Percentiles rank a stretch among this genome's conserved stretches.
phyloP scores from a whole-genome alignment of 2,888 invertebrate species.

The Lingula anatina region DNA sequence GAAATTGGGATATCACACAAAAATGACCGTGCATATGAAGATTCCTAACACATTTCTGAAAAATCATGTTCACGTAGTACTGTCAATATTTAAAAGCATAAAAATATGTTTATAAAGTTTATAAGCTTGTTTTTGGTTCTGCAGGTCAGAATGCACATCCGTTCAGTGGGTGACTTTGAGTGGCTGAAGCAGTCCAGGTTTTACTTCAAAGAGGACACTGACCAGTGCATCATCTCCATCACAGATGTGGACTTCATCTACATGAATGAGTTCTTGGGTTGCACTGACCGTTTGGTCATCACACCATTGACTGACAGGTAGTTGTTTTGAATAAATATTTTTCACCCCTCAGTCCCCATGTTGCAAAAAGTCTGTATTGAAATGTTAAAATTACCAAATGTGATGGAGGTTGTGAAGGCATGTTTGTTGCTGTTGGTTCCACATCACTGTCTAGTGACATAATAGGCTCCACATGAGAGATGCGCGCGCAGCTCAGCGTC shows the following conservation, averaged over 20 bases:
- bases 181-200: slow-evolving; percentile 96
- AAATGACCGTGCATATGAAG: too few species aligned
- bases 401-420: too few species aligned
- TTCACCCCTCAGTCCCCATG: not conserved
- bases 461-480: too few species aligned
- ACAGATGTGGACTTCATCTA: slow-evolving; percentile 93
- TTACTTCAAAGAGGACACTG: slow-evolving; percentile 92
- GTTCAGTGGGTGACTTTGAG: slow-evolving; percentile 88
- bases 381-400: not conserved
- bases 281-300: slow-evolving; percentile 91
- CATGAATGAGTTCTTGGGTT: slow-evolving; percentile 94
- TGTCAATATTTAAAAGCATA: too few species aligned
- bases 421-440: too few species aligned
- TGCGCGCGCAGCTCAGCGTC: too few species aligned
- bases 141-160: slow-evolving; percentile 77
- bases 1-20: too few species aligned
- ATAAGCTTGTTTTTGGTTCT: slow-evolving; percentile 35
- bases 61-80: too few species aligned
- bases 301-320: slow-evolving; percentile 94
- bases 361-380: not conserved
- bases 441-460: too few species aligned
- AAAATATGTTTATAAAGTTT: too few species aligned
- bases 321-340: too few species aligned
- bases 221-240: slow-evolving; percentile 86
- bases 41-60: too few species aligned